phyloP scores from a whole-genome alignment of 2,113 vertebrate genomes.

The Bolborhynchus lineola region DNA sequence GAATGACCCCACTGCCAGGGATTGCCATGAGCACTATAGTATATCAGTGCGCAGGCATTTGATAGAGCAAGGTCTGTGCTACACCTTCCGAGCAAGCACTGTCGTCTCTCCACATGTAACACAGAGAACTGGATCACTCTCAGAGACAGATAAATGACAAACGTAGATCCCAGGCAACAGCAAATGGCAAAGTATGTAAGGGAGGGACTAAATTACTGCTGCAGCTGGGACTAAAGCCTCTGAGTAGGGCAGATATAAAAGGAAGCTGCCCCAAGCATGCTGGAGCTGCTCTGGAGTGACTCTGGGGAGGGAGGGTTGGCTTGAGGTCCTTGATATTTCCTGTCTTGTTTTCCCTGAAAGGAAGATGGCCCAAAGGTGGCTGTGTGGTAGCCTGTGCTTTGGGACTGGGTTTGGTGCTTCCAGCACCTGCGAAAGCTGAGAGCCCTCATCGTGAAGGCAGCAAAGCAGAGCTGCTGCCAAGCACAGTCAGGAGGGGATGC shows the following conservation, averaged over 20 bases:
- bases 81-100: neutral
- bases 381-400: neutral
- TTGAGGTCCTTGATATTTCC: neutral
- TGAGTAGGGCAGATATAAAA: neutral
- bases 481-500: neutral
- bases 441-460: neutral
- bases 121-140: neutral
- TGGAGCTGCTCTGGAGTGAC: neutral
- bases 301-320: neutral
- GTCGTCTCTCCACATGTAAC: neutral
- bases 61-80: neutral
- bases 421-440: neutral
- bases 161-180: neutral
- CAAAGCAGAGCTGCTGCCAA: neutral
- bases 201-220: neutral
- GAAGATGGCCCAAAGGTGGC: neutral
- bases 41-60: neutral
- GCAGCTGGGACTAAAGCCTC: neutral
- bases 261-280: neutral
- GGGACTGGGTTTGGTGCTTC: neutral
- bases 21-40: neutral
- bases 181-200: neutral
- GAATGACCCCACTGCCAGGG: neutral
- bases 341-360: neutral
- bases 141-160: neutral